Conservation (phyloP, 2,888 invertebrate species). For the Xestoiulus laeticollis region DNA sequence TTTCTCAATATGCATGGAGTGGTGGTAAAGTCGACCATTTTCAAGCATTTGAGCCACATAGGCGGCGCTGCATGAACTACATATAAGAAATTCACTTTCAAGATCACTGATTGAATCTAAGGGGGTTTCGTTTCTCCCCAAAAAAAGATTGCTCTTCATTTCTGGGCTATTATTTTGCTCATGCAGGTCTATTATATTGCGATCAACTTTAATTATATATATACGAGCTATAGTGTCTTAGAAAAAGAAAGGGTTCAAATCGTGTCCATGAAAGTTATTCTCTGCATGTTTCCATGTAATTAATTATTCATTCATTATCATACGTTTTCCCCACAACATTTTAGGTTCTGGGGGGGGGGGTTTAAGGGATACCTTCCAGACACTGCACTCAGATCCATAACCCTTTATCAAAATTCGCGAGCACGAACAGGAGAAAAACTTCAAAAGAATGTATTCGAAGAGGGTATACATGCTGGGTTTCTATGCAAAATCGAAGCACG, state of each 20-base stretch:
- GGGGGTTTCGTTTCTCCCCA: neutral
- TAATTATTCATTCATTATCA: constrained; percentile 41
- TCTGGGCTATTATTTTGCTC: neutral
- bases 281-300: constrained; percentile 27
- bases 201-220: constrained; percentile 23
- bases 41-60: neutral
- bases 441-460: neutral
- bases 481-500: neutral
- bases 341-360: neutral
- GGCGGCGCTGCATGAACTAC: neutral
- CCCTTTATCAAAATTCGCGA: constrained; percentile 30
- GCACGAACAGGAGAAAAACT: neutral
- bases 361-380: neutral
- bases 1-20: neutral
- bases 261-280: constrained; percentile 34
- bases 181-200: constrained; percentile 13
- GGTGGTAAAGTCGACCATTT: neutral
- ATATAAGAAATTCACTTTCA: neutral
- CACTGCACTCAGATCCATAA: neutral
- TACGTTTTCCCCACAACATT: neutral
- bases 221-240: neutral
- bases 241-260: neutral
- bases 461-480: neutral
- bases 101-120: neutral
- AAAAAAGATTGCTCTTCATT: neutral